Evolutionary conservation across 2,797 vertebrate species (phyloP), one percentile per base, ranked within the genome.

Genomic region (Artibeus jamaicensis): DNA sequence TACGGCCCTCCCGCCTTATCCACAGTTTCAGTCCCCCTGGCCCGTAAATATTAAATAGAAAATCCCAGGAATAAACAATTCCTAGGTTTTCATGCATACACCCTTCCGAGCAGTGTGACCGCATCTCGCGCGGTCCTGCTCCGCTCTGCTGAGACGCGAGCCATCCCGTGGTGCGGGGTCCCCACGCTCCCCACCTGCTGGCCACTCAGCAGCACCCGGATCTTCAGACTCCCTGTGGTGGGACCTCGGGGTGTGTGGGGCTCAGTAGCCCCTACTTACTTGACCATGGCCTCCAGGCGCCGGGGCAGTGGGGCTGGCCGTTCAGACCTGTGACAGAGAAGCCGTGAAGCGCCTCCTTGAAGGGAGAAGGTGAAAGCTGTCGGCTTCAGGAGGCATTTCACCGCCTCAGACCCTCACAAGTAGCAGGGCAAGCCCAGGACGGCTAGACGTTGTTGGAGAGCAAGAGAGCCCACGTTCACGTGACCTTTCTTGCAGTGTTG

Each of bases 211-310:
- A 76, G 73, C 29, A 2, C 29, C 73, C 48, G 1, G 16, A 29
- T 48, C 9, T 2, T 18, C 26, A 6, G 73, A 32, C 16, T 29
- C 9, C 10, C 73, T n/a, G 29, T 19, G 4, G 15, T 2, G 9
- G 26, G 12, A 26, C 29, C 1, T n/a, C 1, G 0, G 44, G 8
- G 44, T 11, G 44, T 29, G 5, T 19, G n/a, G 29, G 32, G 44
- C 10, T n/a, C 29, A 15, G 29, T n/a, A 4, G 29, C 29, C 29
- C 73, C 29, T 32, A 32, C 8, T 48, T 19, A n/a, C 73, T 42
- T 71, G 39, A 12, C 18, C 22, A 15, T 3, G 10, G 68, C 68
- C 68, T 34, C 37, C 3, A 29, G 44, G 5, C 12, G 12, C 22
- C 24, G 3, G 70, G 14, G 12, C 11, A 4, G 39, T 8, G 39